Base-by-base conservation (phyloP, 2,888 invertebrate genomes). In the Tryphoninae sp. region DNA sequence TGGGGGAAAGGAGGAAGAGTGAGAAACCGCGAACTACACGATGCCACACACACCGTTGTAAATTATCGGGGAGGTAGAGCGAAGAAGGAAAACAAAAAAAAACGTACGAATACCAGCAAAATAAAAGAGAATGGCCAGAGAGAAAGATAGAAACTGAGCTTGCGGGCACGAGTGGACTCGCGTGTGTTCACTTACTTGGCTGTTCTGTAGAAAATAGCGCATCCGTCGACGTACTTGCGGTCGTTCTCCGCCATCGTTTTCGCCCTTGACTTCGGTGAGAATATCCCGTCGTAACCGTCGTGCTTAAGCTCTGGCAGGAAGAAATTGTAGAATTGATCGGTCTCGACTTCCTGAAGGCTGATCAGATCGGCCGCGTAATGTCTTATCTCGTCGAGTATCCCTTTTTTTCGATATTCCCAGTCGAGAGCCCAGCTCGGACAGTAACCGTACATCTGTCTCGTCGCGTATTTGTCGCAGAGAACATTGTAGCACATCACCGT, bases 401-500 rank as follows among this genome's bases (percentile, higher is more conserved):
- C 96, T 93, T 98, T 98, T 94, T 98, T 98, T 87, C 99, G 94
- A 93, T 99, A 99, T 90, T 98, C 98, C 99, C 99, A 99, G 92
- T 96, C 97, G 81, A 99, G 94, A 73, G 99, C 99, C 99, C 99
- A 99, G 88, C 97, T 97, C 23, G 99, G 99, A 92, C 99, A 99
- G 93, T 99, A 99, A 88, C 98, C 98, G 93, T 99, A 99, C 97
- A 98, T 98, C 93, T 98, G 98, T 89, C 98, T 93, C 73, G 99
- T 99, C 84, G 99, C 99, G 92, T 99, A 99, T 93, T 99, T 99
- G 94, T 99, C 99, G 93, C 99, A 99, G 87, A 99, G 94, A 86
- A 99, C 98, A 93, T 99, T 99, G 94, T 99, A 99, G 93, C 99
- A 99, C 97, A 99, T 98, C 89, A 99, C 98, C 86, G 99, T 99